Evolutionary conservation across 2,888 invertebrate genomes (phyloP).

Genomic region (Sarcophaga carnaria): DNA sequence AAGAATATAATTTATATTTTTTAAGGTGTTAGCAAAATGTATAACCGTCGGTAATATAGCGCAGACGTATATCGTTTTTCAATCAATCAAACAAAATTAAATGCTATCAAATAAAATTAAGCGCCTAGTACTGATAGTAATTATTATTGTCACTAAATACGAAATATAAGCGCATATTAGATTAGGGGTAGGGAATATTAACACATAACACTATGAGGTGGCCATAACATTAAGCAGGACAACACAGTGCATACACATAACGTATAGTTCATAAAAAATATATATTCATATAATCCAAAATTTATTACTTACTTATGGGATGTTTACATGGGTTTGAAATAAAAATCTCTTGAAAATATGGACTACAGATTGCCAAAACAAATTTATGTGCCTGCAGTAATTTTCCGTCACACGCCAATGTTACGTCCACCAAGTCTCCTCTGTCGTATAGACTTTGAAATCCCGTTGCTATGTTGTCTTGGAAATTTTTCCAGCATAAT

Average conservation of each 20-base stretch:
- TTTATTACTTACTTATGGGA: slow-evolving; percentile 81
- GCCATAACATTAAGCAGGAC: no score
- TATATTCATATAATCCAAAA: slow-evolving; percentile 7
- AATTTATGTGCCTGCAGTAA: slow-evolving; percentile 83
- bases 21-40: no score
- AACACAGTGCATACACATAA: not conserved
- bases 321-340: slow-evolving; percentile 82
- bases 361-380: slow-evolving; percentile 83
- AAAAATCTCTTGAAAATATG: slow-evolving; percentile 83
- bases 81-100: no score
- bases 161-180: no score
- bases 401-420: slow-evolving; percentile 83
- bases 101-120: no score
- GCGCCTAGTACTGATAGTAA: slow-evolving; percentile 5
- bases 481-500: slow-evolving; percentile 82
- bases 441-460: slow-evolving; percentile 82
- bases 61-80: no score
- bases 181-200: no score
- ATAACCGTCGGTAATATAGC: no score
- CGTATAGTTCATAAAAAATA: not conserved
- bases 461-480: slow-evolving; percentile 82
- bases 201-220: no score
- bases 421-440: slow-evolving; percentile 83
- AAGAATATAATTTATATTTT: no score
- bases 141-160: not conserved